Conservation (phyloP, 2,113 vertebrate species). For the Verasper variegatus region DNA sequence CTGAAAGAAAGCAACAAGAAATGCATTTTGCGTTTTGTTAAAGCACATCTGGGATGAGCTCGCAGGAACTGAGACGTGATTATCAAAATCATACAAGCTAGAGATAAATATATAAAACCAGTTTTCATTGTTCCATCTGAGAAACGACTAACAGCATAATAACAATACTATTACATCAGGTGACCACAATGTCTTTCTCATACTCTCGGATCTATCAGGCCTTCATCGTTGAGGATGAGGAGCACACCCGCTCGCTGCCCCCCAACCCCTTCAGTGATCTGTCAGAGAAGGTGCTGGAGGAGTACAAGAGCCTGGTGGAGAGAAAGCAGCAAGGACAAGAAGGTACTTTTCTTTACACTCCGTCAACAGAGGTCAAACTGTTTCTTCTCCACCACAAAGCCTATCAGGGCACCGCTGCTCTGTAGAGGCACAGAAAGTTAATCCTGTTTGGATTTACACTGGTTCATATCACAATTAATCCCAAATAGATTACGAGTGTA, state of each 20-base stretch:
- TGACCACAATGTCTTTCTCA: neutral
- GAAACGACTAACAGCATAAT: neutral
- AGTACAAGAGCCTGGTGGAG: conserved; percentile 89
- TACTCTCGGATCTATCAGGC: conserved; percentile 73
- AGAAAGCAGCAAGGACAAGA: conserved; percentile 87
- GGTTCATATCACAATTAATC: conserved; percentile 11
- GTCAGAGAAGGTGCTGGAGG: conserved; percentile 88
- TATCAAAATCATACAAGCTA: no score
- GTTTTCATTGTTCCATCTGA: neutral
- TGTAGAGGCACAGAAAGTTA: neutral
- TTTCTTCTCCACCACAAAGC: neutral
- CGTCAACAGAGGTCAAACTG: neutral
- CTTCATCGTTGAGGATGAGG: conserved; percentile 90
- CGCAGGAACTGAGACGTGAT: no score
- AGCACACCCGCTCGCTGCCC: conserved; percentile 86
- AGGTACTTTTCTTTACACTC: conserved; percentile 68
- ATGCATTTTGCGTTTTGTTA: no score
- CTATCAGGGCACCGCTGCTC: neutral
- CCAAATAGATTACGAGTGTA: conserved; percentile 14
- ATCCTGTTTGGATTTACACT: conserved; percentile 6
- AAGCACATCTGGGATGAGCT: no score
- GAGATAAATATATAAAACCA: no score
- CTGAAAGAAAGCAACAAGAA: no score
- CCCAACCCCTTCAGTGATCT: conserved; percentile 95
- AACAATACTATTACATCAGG: neutral